Evolutionary conservation across 2,797 vertebrate genomes (phyloP).

Genomic region (Oreortyx pictus): DNA sequence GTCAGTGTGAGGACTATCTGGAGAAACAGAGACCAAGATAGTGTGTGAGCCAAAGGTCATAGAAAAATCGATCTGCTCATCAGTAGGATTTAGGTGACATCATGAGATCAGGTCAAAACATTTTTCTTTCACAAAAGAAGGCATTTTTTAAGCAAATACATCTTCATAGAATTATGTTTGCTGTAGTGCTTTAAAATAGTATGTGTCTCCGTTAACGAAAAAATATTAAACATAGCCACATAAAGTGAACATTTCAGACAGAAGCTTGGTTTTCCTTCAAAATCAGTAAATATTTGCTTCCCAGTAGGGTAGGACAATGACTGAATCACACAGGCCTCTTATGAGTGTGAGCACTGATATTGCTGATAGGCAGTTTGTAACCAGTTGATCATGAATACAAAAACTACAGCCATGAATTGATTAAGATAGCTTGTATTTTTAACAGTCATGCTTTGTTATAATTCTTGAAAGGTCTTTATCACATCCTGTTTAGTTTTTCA

Average conservation of each 20-base stretch:
- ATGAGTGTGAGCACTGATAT: background rate
- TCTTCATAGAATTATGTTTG: background rate
- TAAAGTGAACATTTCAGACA: background rate
- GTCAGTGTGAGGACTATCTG: background rate
- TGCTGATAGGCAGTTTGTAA: background rate
- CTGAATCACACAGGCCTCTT: background rate
- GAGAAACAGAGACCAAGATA: background rate
- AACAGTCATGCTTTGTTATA: background rate
- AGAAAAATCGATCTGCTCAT: background rate
- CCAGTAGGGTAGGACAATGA: background rate
- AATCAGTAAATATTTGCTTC: background rate
- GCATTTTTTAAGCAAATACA: background rate
- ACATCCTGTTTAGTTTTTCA: background rate
- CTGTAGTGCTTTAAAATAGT: background rate
- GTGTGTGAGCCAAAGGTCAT: background rate
- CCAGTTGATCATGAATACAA: background rate
- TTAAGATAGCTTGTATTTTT: background rate
- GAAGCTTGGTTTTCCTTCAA: background rate
- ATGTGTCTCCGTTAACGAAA: background rate
- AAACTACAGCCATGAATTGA: background rate
- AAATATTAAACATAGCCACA: background rate
- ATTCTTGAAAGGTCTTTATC: background rate
- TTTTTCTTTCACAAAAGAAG: background rate
- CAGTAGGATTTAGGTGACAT: background rate
- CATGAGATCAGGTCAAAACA: background rate